Evolutionary conservation across 37 sponge, comb jelly and placozoan genomes (phyloP), one percentile per base, ranked within the genome.

Genomic region (Agelas oroides): DNA sequence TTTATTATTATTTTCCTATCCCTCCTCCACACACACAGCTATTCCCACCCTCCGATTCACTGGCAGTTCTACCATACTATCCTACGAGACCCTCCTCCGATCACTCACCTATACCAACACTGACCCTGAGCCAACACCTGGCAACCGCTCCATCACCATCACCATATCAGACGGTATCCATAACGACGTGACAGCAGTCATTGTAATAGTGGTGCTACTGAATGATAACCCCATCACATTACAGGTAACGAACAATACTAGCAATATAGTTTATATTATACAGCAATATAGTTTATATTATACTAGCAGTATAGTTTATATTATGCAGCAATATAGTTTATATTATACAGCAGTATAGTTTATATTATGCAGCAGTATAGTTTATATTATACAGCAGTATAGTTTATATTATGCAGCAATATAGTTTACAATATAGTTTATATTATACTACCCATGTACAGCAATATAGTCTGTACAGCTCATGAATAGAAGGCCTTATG

Each of bases 151-250:
- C 28, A 87, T 65, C 36, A 53, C 66, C 36, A 53, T 87, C 13
- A 64, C 64, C 8, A 59, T 86, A 37, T 78, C 34, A 27, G 91
- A 91, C 69, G 91, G 87, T 5, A 31, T 76, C 32, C 80, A 73
- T 41, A 64, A 74, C 40, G 60, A 80, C 24, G 24, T 64, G 24
- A 65, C 86, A 23, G 69, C 38, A n/a, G 59, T 58, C 3, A 64
- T 67, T 34, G 57, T 91, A 1, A 30, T 35, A 15, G 72, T 91
- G 3, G 39, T 72, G 15, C 52, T 59, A 1, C 24, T 69, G 30
- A 87, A 91, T 61, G 88, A 91, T 57, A 67, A 86, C 14, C 40
- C 30, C 17, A 83, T 83, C 32, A 60, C 30, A 2, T 59, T 87
- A 62, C 34, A 27, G 63, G 46, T 46, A 8, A n/a, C n/a, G n/a